These are phyloP conservation scores for Buathra laborator DNA, from an alignment of 2,888 invertebrate species.

Conservation along the genomic window DNA sequence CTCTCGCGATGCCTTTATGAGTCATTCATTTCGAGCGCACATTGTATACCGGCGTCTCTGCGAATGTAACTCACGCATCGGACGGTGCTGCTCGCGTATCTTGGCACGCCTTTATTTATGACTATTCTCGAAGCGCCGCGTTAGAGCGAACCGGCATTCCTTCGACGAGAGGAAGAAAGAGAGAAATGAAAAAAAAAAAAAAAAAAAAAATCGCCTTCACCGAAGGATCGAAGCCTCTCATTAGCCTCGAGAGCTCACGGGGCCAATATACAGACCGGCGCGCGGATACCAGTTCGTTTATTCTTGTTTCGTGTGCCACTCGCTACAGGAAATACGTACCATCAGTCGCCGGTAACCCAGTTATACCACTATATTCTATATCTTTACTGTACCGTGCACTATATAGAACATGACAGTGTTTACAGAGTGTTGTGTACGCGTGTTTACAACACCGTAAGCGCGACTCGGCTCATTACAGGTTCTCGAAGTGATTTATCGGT, in stretches of 20 bases:
- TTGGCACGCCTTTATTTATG: slow-evolving; percentile 67
- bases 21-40: slow-evolving; percentile 45
- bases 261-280: not conserved
- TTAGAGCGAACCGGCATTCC: slow-evolving; percentile 54
- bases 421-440: not conserved
- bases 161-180: slow-evolving; percentile 11
- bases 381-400: slow-evolving; percentile 1
- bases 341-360: slow-evolving; percentile 46
- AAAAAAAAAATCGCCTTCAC: slow-evolving; percentile 1
- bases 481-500: slow-evolving; percentile 19
- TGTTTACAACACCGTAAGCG: slow-evolving; percentile 30
- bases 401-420: slow-evolving; percentile 5
- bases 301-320: slow-evolving; percentile 6
- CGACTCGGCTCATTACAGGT: slow-evolving; percentile 13
- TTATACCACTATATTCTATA: slow-evolving; percentile 30
- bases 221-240: slow-evolving; percentile 56
- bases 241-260: slow-evolving; percentile 27
- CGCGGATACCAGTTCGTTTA: slow-evolving; percentile 21
- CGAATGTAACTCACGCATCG: slow-evolving; percentile 52
- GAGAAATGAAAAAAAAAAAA: not conserved
- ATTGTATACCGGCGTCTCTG: slow-evolving; percentile 36
- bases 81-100: slow-evolving; percentile 50
- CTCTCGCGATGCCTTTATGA: slow-evolving; percentile 39
- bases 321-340: slow-evolving; percentile 37
- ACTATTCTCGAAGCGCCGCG: slow-evolving; percentile 44